Evolutionary conservation across 2,888 invertebrate genomes (phyloP).

Genomic region (Drosophila putrida): DNA sequence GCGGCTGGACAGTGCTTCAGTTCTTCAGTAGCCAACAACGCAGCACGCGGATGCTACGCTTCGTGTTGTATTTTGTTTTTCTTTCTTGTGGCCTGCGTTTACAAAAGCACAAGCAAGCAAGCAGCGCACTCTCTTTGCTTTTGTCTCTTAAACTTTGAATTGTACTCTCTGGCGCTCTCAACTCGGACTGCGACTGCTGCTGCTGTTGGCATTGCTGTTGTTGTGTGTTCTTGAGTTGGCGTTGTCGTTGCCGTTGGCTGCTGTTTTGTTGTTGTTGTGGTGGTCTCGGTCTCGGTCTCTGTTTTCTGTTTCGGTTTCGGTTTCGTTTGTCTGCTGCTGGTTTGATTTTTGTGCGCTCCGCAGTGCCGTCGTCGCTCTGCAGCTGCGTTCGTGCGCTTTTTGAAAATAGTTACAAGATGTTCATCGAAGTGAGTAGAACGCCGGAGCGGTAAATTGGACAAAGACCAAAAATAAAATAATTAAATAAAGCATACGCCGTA

Average conservation of each 20-base stretch:
- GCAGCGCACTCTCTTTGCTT: constrained; percentile 55
- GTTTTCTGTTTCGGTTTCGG: constrained; percentile 47
- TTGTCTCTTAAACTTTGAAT: constrained; percentile 59
- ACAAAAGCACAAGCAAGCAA: constrained; percentile 54
- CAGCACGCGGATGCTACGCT: constrained; percentile 79
- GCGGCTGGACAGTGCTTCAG: constrained; percentile 66
- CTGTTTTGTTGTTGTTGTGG: constrained; percentile 47
- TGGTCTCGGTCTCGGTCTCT: constrained; percentile 66
- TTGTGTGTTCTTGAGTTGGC: constrained; percentile 66
- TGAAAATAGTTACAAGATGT: constrained; percentile 85
- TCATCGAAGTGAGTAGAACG: constrained; percentile 84
- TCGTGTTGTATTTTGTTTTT: constrained; percentile 55
- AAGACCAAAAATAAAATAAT: constrained; percentile 1
- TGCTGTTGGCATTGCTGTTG: constrained; percentile 46
- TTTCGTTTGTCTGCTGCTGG: constrained; percentile 71
- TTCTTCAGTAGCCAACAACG: constrained; percentile 76
- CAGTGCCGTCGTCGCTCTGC: constrained; percentile 75
- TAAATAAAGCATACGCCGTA: constrained; percentile 19
- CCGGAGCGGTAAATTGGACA: constrained; percentile 79
- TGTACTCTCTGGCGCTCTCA: constrained; percentile 47
- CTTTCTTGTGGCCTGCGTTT: constrained; percentile 58
- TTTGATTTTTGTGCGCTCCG: constrained; percentile 70
- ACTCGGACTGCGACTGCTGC: constrained; percentile 39
- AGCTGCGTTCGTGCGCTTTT: constrained; percentile 83
- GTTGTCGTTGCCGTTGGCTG: constrained; percentile 37